Evolutionary conservation across 2,113 vertebrate genomes (phyloP), one percentile per base, ranked within the genome.

Genomic region (Sebastes schlegelii): DNA sequence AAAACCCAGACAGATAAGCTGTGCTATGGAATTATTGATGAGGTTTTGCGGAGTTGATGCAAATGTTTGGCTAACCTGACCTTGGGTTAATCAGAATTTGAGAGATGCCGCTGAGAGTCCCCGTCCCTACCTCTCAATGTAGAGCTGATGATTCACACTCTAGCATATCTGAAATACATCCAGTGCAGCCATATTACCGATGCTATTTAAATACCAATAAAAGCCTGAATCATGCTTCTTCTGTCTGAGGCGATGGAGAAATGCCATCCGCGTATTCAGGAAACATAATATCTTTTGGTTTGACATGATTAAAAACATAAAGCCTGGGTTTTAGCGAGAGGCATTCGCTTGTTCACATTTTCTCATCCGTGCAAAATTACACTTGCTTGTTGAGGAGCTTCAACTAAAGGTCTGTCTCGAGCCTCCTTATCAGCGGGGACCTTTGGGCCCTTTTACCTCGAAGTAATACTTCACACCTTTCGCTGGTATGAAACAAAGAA

Each of bases 11-110:
- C 78, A 85, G 88, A 79, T 88, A 87, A 86, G 87, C 81, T 52
- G 67, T 16, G 66, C 76, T 85, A 72, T 89, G 81, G 79, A 86
- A 87, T 91, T 89, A 88, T 89, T 89, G 70, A 91, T 88, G 86
- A 86, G 87, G 78, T 90, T 91, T 79, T 82, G 79, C 74, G 75
- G 64, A 9, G 11, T 62, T 84, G 86, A 87, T 68, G 80, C 60
- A 86, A 81, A 89, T 82, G 79, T 92, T 91, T 86, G 83, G 79
- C 84, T 87, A 90, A 88, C 75, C 62, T 91, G 93, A 93, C 92
- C 91, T 91, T 86, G 80, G 85, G 80, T 88, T 92, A 86, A 86
- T 89, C 83, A 84, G 85, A 92, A 87, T 88, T 87, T 84, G 66
- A 87, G 71, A 66, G 81, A 84, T 45, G 74, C 23, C 0, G 42